Evolutionary conservation across 2,113 vertebrate species (phyloP).

Genomic region (Rhombomys opimus): DNA sequence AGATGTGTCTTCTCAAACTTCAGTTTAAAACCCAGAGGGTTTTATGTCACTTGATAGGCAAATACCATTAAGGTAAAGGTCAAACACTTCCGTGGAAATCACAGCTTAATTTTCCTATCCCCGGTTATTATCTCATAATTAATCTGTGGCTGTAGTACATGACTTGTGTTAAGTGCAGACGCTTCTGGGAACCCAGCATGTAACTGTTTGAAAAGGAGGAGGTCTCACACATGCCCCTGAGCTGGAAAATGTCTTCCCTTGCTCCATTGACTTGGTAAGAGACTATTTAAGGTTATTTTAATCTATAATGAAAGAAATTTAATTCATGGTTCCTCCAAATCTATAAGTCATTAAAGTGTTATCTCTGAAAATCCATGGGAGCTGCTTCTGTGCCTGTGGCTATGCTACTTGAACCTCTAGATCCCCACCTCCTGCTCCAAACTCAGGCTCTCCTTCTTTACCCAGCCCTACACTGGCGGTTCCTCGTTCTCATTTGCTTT

Average conservation of each 20-base stretch:
- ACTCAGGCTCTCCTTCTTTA: too few relatives aligned
- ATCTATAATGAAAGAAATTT: not conserved
- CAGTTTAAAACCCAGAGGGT: conserved; percentile 29
- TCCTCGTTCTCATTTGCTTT: not conserved
- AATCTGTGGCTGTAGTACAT: not conserved
- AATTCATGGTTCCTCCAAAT: accelerated
- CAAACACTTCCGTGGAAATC: conserved; percentile 64
- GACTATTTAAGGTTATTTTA: not conserved
- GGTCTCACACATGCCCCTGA: accelerated
- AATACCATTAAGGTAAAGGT: conserved; percentile 75
- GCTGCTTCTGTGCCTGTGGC: not conserved
- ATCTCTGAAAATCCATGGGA: not conserved
- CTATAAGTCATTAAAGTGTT: accelerated
- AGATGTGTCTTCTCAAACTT: conserved; percentile 66
- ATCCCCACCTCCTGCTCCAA: not conserved
- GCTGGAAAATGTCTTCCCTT: not conserved
- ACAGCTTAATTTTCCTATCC: conserved; percentile 57
- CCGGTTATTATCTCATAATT: too few relatives aligned
- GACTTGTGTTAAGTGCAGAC: not conserved
- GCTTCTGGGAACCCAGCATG: not conserved
- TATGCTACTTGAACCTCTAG: not conserved
- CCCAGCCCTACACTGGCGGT: too few relatives aligned
- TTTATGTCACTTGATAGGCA: conserved; percentile 83
- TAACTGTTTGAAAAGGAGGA: not conserved
- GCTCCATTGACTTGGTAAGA: not conserved